These are phyloP conservation scores for Dysmachus trigonus DNA, from an alignment of 2,888 invertebrate species.

Conservation along the genomic window DNA sequence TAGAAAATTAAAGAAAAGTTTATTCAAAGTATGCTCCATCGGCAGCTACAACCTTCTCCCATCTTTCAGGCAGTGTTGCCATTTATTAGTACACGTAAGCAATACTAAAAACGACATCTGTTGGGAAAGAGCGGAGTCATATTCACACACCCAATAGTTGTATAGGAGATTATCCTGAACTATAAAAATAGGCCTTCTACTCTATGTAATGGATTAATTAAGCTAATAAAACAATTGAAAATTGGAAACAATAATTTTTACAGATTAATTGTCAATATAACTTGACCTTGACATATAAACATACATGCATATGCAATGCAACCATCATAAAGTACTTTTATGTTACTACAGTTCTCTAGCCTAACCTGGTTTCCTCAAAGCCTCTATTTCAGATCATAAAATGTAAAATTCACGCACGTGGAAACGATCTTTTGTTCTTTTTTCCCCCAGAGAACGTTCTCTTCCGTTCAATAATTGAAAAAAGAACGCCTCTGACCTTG, in stretches of 20 bases:
- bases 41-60: too few species aligned
- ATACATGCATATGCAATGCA: not conserved
- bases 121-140: too few species aligned
- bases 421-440: not conserved
- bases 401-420: not conserved
- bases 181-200: too few species aligned
- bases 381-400: not conserved
- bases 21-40: too few species aligned
- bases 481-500: not conserved
- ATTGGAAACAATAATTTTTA: not conserved
- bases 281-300: not conserved
- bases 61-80: too few species aligned
- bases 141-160: too few species aligned
- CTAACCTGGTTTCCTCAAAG: not conserved
- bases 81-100: too few species aligned
- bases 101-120: too few species aligned
- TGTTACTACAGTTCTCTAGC: not conserved
- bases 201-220: too few species aligned
- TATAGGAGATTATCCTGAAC: too few species aligned
- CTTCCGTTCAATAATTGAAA: not conserved
- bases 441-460: not conserved
- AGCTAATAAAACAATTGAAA: too few species aligned
- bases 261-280: not conserved
- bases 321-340: not conserved
- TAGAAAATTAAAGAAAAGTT: too few species aligned